Evolutionary conservation across 2,797 vertebrate genomes (phyloP).

Genomic region (Sebastes minor): DNA sequence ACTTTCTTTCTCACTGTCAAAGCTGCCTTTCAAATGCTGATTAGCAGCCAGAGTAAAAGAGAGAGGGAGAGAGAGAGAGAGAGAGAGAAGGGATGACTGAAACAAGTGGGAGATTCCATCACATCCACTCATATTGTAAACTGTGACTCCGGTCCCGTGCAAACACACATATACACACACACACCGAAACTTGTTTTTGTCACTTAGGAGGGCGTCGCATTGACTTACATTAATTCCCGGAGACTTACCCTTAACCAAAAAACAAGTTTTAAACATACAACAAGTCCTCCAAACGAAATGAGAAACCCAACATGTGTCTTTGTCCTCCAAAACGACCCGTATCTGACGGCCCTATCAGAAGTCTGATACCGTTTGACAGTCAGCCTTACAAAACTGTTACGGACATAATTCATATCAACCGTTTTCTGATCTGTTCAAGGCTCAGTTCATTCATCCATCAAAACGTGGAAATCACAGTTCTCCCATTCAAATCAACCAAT

Average conservation of each 20-base stretch:
- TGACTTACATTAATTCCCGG: neutral
- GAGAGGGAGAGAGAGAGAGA: constrained; percentile 29
- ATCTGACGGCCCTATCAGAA: neutral
- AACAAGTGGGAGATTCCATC: constrained; percentile 85
- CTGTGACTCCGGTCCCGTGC: constrained; percentile 65
- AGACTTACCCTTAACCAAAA: neutral
- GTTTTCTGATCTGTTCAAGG: neutral
- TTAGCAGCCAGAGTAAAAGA: constrained; percentile 82
- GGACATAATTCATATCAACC: neutral
- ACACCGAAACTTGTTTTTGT: constrained; percentile 25
- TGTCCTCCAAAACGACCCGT: neutral
- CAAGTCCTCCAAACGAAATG: neutral
- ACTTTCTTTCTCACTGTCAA: constrained; percentile 86
- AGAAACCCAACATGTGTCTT: neutral
- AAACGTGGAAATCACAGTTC: neutral
- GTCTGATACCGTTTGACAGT: neutral
- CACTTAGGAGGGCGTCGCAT: neutral
- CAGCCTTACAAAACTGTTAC: neutral
- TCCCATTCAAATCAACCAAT: neutral
- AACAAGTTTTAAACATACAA: neutral
- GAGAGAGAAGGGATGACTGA: constrained; percentile 68
- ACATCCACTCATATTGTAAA: constrained; percentile 71
- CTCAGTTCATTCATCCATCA: neutral
- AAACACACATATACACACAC: constrained; percentile 56
- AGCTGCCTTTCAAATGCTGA: constrained; percentile 90